A percentile compares a stretch with the other conserved stretches of the same genome.
These are phyloP conservation scores for Mesorhabditis belari DNA, from an alignment of 2,888 invertebrate genomes.

Conservation along the genomic window DNA sequence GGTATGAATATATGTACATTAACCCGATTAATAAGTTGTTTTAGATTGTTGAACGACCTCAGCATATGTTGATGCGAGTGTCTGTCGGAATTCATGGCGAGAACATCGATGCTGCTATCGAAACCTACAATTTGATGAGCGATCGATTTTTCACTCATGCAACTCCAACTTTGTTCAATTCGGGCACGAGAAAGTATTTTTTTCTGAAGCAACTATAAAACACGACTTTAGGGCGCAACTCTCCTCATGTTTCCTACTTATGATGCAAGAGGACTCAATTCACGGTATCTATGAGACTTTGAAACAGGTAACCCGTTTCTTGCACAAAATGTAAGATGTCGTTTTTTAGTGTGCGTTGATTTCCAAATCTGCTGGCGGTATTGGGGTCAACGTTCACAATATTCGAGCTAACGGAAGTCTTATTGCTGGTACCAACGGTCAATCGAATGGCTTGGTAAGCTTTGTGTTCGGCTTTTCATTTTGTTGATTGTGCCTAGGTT, in stretches of 20 bases:
- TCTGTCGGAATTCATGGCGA: slow-evolving; percentile 90
- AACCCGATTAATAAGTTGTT: neutral
- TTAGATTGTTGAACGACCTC: slow-evolving; percentile 81
- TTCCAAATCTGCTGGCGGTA: slow-evolving; percentile 93
- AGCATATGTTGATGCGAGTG: slow-evolving; percentile 97
- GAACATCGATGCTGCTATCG: slow-evolving; percentile 82
- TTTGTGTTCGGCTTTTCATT: too few relatives aligned
- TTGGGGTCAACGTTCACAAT: slow-evolving; percentile 90
- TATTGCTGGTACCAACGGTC: slow-evolving; percentile 87
- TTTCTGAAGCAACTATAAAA: too few relatives aligned
- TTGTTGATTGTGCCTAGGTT: too few relatives aligned
- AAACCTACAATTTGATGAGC: slow-evolving; percentile 89
- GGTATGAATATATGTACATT: slow-evolving; percentile 33
- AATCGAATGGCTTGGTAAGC: slow-evolving; percentile 87
- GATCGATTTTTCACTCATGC: slow-evolving; percentile 95
- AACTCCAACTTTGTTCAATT: slow-evolving; percentile 90
- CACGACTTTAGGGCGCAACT: slow-evolving; percentile 73
- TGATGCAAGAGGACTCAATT: slow-evolving; percentile 79
- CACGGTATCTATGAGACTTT: slow-evolving; percentile 51
- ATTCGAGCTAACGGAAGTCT: slow-evolving; percentile 83
- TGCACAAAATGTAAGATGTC: neutral
- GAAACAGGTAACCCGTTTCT: slow-evolving; percentile 23
- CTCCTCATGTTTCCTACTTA: slow-evolving; percentile 85
- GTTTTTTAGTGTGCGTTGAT: slow-evolving; percentile 73
- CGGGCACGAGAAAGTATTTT: slow-evolving; percentile 68